Percentiles rank a stretch among this genome's conserved stretches.
These are phyloP conservation scores for Scomber scombrus DNA, from an alignment of 2,113 vertebrate species.

Conservation along the genomic window DNA sequence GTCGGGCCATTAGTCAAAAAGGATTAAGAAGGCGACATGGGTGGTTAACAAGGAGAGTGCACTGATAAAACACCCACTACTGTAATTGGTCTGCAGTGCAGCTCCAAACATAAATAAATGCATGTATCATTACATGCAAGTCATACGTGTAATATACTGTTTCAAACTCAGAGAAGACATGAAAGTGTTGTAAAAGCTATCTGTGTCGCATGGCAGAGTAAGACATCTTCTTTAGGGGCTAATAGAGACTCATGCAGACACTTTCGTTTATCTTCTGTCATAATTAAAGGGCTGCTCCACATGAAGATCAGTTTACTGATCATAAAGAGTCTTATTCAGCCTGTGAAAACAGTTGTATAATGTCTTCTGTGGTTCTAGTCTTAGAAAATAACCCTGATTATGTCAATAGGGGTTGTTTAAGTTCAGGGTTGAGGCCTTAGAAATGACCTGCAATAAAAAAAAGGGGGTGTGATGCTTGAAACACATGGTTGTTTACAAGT, in stretches of 20 bases:
- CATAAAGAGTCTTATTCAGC: not conserved
- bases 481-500: no score
- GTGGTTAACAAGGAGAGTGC: slow-evolving; percentile 67
- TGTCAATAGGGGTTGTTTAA: no score
- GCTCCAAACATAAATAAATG: slow-evolving; percentile 27
- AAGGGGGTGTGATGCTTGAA: no score
- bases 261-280: not conserved
- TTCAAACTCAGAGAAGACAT: not conserved
- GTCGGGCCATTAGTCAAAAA: slow-evolving; percentile 53
- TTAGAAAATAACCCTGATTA: no score
- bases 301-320: not conserved
- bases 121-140: slow-evolving; percentile 9
- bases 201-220: not conserved
- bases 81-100: not conserved
- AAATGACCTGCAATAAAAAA: no score
- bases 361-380: no score
- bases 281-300: not conserved
- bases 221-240: slow-evolving; percentile 42
- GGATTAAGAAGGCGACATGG: slow-evolving; percentile 50
- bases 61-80: not conserved
- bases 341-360: not conserved
- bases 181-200: slow-evolving; percentile 33
- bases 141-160: not conserved
- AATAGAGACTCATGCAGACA: slow-evolving; percentile 1
- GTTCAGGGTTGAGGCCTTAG: no score